These are phyloP conservation scores for Paramisgurnus dabryanus DNA, from an alignment of 2,113 vertebrate species.

Conservation along the genomic window DNA sequence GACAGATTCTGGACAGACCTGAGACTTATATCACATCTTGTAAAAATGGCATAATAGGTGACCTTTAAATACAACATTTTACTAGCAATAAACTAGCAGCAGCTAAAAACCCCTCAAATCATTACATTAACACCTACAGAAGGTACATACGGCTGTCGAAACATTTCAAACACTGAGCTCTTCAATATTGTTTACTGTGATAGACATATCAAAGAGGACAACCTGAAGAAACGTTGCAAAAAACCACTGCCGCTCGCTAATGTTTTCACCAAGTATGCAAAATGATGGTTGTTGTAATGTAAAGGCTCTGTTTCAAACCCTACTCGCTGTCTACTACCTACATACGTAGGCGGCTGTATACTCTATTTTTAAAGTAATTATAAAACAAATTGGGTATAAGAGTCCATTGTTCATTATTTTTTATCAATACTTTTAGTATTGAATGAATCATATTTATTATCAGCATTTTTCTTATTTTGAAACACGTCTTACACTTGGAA, in stretches of 20 bases:
- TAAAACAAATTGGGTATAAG: no score
- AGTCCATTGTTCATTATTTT: neutral
- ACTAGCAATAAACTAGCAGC: neutral
- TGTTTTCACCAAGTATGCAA: conserved; percentile 39
- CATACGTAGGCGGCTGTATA: neutral
- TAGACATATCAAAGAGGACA: neutral
- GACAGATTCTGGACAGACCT: no score
- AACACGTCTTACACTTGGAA: no score
- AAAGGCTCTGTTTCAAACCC: neutral
- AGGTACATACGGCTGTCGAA: conserved; percentile 28
- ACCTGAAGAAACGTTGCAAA: neutral
- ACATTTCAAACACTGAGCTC: conserved; percentile 22
- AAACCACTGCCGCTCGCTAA: conserved; percentile 34
- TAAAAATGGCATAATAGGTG: no score
- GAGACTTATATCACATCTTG: no score
- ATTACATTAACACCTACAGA: neutral
- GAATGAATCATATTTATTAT: neutral
- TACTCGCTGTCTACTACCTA: neutral
- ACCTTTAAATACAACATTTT: conserved; percentile 12
- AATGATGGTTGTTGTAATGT: neutral
- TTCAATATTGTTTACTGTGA: neutral
- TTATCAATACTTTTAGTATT: neutral
- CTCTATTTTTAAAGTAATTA: no score
- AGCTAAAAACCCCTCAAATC: neutral
- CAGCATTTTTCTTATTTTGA: neutral